Evolutionary conservation across 2,113 vertebrate genomes (phyloP).

Genomic region (Bubalus kerabau): DNA sequence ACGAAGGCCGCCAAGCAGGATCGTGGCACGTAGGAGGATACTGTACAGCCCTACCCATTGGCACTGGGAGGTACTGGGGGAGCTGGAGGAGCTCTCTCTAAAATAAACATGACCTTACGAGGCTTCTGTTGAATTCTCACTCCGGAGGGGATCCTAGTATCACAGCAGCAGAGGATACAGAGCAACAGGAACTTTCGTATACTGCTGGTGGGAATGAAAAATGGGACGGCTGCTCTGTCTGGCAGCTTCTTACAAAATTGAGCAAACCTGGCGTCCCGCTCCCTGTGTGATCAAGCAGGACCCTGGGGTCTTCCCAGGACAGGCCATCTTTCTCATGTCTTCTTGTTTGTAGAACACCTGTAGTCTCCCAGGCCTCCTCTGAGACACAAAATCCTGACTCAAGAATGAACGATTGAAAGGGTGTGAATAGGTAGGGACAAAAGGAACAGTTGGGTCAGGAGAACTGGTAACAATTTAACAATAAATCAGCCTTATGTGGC

Average conservation of each 20-base stretch:
- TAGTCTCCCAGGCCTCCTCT: background rate
- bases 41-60: background rate
- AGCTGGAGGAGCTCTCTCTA: background rate
- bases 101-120: background rate
- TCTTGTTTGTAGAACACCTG: background rate
- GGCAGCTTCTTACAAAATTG: background rate
- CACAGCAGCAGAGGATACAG: background rate
- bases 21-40: fast-evolving
- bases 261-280: background rate
- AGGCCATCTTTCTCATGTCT: background rate
- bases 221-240: background rate
- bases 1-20: background rate
- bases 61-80: fast-evolving
- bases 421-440: background rate
- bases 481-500: background rate
- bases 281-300: background rate
- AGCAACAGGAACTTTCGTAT: background rate
- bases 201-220: background rate
- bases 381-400: background rate
- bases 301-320: background rate
- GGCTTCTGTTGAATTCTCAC: background rate
- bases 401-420: background rate
- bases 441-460: background rate
- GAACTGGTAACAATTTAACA: background rate
- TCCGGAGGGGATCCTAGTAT: background rate